These are phyloP conservation scores for Drosophila melanocephala DNA, from an alignment of 2,888 invertebrate genomes.

Conservation along the genomic window DNA sequence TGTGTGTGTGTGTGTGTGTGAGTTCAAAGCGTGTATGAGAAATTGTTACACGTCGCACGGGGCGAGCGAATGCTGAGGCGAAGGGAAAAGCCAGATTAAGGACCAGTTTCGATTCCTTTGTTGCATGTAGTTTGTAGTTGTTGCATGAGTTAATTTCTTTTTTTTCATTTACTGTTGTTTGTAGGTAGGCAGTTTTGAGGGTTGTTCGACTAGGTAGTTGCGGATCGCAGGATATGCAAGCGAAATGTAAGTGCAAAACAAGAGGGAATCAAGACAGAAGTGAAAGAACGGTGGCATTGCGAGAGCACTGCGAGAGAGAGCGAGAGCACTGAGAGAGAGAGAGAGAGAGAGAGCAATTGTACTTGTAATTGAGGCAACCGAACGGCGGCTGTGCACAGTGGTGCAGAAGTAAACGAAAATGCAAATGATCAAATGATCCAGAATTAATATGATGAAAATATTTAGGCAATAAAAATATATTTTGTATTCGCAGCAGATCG, in stretches of 20 bases:
- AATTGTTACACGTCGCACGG: constrained; percentile 66
- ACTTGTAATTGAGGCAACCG: not conserved
- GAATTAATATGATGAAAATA: not conserved
- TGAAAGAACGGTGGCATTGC: constrained; percentile 8
- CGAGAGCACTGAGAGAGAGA: not conserved
- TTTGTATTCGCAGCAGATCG: not conserved
- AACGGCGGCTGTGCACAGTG: not conserved
- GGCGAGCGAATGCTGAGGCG: constrained; percentile 36
- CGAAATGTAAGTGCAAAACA: constrained; percentile 53
- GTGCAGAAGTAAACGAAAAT: not conserved
- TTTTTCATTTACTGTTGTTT: constrained; percentile 4
- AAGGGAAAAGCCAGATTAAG: constrained; percentile 71
- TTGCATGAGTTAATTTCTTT: constrained; percentile 48
- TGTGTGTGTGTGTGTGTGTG: not conserved
- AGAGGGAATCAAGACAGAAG: constrained; percentile 51
- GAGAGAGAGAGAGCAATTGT: not conserved
- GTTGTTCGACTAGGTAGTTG: constrained; percentile 54
- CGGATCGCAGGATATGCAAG: constrained; percentile 56
- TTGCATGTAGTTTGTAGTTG: constrained; percentile 36
- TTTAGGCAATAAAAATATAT: not conserved
- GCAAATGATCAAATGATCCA: not conserved
- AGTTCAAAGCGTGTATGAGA: constrained; percentile 55
- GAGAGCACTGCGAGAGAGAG: not conserved
- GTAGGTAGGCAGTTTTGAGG: constrained; percentile 39
- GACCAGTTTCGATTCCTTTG: constrained; percentile 75